Base-by-base conservation (phyloP, 2,797 vertebrate genomes). In the Poecilia picta region DNA sequence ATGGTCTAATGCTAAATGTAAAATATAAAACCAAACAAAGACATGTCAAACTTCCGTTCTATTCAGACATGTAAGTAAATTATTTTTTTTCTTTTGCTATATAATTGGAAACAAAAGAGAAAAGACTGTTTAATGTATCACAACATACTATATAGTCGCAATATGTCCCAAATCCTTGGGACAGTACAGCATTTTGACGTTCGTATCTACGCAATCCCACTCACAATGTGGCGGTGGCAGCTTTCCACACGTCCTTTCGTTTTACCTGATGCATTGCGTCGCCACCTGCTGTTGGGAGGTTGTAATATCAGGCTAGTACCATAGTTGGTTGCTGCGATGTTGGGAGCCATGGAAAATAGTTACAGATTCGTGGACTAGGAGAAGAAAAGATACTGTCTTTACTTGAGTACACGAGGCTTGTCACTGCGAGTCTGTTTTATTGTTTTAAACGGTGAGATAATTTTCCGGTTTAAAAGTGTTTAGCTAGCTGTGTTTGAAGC, bases 201-300 rank as follows among this genome's bases (percentile, higher is more conserved):
- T 36, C 39, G 4, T 23, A 4, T 2, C 11, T 39, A 25, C 11
- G 23, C 18, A 25, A 41, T 68, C 36, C 64, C 64, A 68, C 64
- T 41, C 64, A 39, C 10, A 68, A 68, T 20, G 18, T 68, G 64
- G 36, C 64, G 36, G 64, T 10, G 10, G 25, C 20, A 18, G 36
- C 36, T 25, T 36, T 36, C 33, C 33, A 64, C 6, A 36, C 2
- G 36, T 64, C 62, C 62, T 36, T 15, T 39, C 45, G 25, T 5
- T 2, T 0, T 1, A 2, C 8, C 6, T 47, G 4, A 41, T 10
- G 49, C 47, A 33, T 49, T 31, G 2, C 31, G 57, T 53, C 49
- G 90, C 90, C 93, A 1, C 83, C 91, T 90, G 62, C 75, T 28
- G 91, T 8, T 13, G 1, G 15, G 88, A 59, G 49, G 81, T 73